phyloP scores from a whole-genome alignment of 2,113 vertebrate species.

The Tragelaphus strepsiceros region DNA sequence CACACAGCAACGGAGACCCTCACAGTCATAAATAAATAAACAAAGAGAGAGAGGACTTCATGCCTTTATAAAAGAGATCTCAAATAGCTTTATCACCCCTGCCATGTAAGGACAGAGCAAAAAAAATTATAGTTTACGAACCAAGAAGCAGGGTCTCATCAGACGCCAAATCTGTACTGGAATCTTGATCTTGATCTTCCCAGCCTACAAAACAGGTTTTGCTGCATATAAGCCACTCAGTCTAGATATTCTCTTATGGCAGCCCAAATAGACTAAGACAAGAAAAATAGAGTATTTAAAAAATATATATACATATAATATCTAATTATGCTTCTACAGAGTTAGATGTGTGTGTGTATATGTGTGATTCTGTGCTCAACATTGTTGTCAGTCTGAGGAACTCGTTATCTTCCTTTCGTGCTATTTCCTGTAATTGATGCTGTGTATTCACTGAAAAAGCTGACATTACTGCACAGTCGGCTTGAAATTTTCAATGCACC shows the following conservation, averaged over 20 bases:
- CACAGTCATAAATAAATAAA: background rate
- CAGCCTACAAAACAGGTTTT: background rate
- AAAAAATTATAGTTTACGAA: background rate
- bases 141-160: background rate
- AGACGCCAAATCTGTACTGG: background rate
- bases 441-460: constrained; percentile 47
- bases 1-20: background rate
- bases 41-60: background rate
- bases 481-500: constrained; percentile 40
- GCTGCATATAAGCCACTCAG: background rate
- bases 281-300: background rate
- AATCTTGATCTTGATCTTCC: background rate
- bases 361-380: background rate
- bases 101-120: background rate
- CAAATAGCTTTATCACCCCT: background rate
- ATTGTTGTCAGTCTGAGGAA: background rate
- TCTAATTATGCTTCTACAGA: background rate
- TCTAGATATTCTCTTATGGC: background rate
- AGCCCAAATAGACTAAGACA: background rate
- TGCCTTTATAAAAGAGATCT: background rate
- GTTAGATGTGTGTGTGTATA: background rate
- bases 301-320: background rate
- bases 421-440: constrained; percentile 17
- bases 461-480: constrained; percentile 5
- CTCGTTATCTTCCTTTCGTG: constrained; percentile 43